Base-by-base conservation (phyloP, 1,140 invertebrate genomes). In the Drosophila ohnishii region DNA sequence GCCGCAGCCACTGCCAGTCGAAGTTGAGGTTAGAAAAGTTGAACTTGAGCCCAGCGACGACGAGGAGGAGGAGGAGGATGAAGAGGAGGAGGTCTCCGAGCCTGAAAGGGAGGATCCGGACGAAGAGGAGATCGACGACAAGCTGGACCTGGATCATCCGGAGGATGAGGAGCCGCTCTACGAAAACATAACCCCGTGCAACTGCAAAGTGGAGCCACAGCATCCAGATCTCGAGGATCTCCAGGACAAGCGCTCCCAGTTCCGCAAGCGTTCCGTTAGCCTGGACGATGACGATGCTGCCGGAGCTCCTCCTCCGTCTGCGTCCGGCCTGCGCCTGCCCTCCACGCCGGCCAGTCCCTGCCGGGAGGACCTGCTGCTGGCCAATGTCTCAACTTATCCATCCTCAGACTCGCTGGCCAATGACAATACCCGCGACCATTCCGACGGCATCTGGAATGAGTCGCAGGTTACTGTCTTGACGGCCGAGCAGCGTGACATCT, bases 401-500 rank as follows among this genome's bases (percentile, higher is more conserved):
- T 97, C 96, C 30, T 96, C 94, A 81, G 96, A 97, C 91, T 96
- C 96, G 10, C 90, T 96, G 67, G 94, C 95, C 14, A 95, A 95
- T 71, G 95, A 96, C 88, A 92, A 94, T 30, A 95, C 95, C 82
- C 93, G 95, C 85, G 96, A 96, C 90, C 96, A 96, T 90, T 96
- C 96, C 37, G 96, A 96, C 90, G 95, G 95, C 37, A 95, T 96
- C 81, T 97, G 96, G 96, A 97, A 97, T 92, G 96, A 97, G 92
- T 97, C 96, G 14, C 96, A 96, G 92, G 95, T 95, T 1, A 97
- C 96, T 2, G 95, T 97, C 14, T 92, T 97, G 30, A 96, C 96
- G 90, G 94, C 94, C 1, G 95, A 91, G 30, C 82, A 88, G 14
- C 62, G 72, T 7, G 89, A 90, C n/a, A 80, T 84, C 16, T 85